Base-by-base conservation (phyloP, 2,113 vertebrate genomes). In the Microcebus murinus region DNA sequence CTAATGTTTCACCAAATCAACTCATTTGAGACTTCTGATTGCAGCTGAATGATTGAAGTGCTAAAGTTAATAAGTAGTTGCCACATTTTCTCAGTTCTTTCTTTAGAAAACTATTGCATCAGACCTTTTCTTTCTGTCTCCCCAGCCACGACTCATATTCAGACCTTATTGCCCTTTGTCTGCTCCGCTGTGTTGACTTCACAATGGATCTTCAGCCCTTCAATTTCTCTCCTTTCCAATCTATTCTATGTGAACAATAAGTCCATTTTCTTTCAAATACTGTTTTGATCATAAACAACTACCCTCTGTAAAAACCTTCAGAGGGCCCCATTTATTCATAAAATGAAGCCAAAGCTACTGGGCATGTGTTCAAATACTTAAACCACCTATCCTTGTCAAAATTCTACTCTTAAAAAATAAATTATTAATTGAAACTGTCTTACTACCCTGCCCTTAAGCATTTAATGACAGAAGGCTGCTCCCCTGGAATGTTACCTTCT, bases 1-100 rank as follows among this genome's bases (percentile, higher is more conserved):
- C 82, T 95, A 90, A 95, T 91, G 70, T 94, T 97, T 97, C 87
- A 95, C 34, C 95, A 94, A 70, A 94, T 85, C 15, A 87, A 87
- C 70, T 93, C 80, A 91, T 34, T 77, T 59, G 50, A 95, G 50
- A 93, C 65, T 94, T 81, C 36, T 91, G n/a, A 96, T 95, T 59
- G 90, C 31, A 90, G 25, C 31, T 92, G 79, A 97, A 93, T 95
- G 59, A 77, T 52, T 83, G 52, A 95, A 91, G 31, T 50, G 81
- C 34, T 63, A 36, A 97, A 89, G 36, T 84, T 86, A 97, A 52
- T 83, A 93, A 55, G 34, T 1, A 39, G 10, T 81, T 81, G 57
- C 17, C 65, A 50, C 31, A 21, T 76, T 0, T 77, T 67, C 34
- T 88, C n/a, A 42, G 3, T 50, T 96, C 39, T 71, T 86, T 73